Conservation (phyloP, 2,113 vertebrate species). For the Mirounga angustirostris region DNA sequence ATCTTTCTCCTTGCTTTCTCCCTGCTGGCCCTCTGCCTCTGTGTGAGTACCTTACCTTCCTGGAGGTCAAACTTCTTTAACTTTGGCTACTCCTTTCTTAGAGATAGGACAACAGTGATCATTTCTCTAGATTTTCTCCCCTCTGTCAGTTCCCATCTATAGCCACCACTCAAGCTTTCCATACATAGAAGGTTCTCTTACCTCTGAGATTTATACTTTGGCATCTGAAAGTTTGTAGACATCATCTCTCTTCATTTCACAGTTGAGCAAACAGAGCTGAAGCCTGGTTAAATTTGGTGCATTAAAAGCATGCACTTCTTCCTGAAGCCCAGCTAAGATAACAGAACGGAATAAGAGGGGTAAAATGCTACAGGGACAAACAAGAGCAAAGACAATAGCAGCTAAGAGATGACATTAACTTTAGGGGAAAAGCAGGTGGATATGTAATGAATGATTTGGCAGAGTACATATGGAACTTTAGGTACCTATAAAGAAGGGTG, state of each 20-base stretch:
- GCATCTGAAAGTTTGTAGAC: not conserved
- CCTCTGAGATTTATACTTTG: not conserved
- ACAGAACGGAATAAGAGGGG: not conserved
- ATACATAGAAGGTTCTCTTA: not conserved
- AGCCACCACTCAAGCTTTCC: not conserved
- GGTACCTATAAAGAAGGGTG: not conserved
- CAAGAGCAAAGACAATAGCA: not conserved
- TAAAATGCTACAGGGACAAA: not conserved
- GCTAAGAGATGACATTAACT: not conserved
- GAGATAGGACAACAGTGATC: constrained; percentile 5
- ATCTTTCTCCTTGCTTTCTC: constrained; percentile 44
- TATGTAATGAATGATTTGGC: constrained; percentile 8
- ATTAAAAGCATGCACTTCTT: not conserved
- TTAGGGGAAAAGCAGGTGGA: not conserved
- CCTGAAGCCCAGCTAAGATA: not conserved
- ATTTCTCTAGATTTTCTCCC: not conserved
- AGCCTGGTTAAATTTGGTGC: not conserved
- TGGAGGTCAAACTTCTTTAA: constrained; percentile 51
- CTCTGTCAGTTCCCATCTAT: not conserved
- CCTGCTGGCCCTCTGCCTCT: constrained; percentile 31
- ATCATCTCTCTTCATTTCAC: constrained; percentile 18
- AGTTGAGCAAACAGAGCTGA: not conserved
- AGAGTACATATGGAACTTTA: not conserved
- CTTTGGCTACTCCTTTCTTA: constrained; percentile 47
- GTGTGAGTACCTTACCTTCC: constrained; percentile 33